Percentiles rank a stretch among this genome's conserved stretches.
Conservation (phyloP, 2,113 vertebrate genomes). For the Thunnus maccoyii region DNA sequence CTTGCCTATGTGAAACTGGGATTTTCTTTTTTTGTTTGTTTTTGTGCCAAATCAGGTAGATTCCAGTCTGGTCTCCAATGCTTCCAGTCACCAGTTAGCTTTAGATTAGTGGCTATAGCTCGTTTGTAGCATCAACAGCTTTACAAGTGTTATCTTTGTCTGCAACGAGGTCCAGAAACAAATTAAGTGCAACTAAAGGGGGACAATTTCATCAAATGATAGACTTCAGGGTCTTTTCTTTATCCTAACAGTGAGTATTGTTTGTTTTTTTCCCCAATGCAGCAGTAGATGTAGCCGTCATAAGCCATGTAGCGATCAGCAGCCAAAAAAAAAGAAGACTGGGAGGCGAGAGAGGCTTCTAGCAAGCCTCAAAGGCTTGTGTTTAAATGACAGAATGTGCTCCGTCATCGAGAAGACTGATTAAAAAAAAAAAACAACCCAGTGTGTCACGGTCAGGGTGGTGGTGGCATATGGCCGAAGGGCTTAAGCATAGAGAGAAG, state of each 20-base stretch:
- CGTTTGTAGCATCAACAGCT: not conserved
- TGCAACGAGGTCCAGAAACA: not conserved
- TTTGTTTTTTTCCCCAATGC: not conserved
- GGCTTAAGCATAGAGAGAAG: slow-evolving; percentile 59
- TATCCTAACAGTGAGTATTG: not conserved
- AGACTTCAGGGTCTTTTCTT: not conserved
- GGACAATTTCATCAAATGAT: not conserved
- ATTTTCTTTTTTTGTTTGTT: not conserved
- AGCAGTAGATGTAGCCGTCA: slow-evolving; percentile 11
- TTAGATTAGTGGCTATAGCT: not conserved
- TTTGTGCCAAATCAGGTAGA: slow-evolving; percentile 7
- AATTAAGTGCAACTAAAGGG: not conserved
- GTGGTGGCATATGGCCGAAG: slow-evolving; percentile 67
- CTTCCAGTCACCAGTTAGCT: not conserved
- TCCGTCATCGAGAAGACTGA: slow-evolving; percentile 70
- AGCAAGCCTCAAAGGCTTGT: slow-evolving; percentile 31
- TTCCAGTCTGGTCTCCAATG: too few species aligned
- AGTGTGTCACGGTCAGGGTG: slow-evolving; percentile 51
- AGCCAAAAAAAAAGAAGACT: slow-evolving; percentile 6
- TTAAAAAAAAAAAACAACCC: slow-evolving; percentile 56
- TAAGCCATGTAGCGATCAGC: not conserved
- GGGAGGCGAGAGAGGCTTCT: not conserved
- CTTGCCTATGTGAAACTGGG: slow-evolving; percentile 11
- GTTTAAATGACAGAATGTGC: slow-evolving; percentile 68
- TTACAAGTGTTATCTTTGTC: not conserved